A percentile compares a stretch with the other conserved stretches of the same genome.
These are phyloP conservation scores for Aculops lycopersici DNA, from an alignment of 1,140 invertebrate genomes.

Conservation along the genomic window DNA sequence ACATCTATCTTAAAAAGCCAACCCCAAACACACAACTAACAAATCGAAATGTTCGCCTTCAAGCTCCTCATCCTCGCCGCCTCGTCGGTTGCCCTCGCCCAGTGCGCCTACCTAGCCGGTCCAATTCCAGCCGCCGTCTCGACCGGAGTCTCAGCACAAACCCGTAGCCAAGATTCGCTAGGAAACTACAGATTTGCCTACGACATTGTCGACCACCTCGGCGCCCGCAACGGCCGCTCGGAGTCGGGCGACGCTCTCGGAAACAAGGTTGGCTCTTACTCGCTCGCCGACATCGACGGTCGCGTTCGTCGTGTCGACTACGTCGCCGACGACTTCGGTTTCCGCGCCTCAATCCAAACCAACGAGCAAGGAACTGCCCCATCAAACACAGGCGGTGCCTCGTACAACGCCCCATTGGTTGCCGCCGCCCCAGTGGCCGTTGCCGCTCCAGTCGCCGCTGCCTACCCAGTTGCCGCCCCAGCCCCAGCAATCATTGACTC, in stretches of 20 bases:
- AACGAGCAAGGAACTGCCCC: constrained; percentile 12
- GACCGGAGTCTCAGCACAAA: neutral
- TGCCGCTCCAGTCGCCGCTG: neutral
- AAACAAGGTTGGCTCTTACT: constrained; percentile 10
- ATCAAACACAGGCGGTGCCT: constrained; percentile 8
- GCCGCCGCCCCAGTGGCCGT: neutral
- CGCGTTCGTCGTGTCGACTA: constrained; percentile 9
- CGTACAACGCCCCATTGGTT: neutral
- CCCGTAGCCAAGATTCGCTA: neutral
- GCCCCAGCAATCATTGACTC: neutral
- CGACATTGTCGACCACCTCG: constrained; percentile 9
- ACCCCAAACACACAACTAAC: too few species aligned
- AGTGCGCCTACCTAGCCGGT: neutral
- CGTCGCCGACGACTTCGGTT: constrained; percentile 9
- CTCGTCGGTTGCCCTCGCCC: neutral
- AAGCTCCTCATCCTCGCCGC: neutral
- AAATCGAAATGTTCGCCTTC: too few species aligned
- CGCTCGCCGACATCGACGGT: constrained; percentile 9
- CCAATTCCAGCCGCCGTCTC: neutral
- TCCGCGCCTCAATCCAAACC: constrained; percentile 10
- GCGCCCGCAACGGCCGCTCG: constrained; percentile 9
- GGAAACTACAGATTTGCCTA: constrained; percentile 12
- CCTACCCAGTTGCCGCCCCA: neutral
- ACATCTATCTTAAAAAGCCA: neutral
- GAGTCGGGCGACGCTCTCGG: constrained; percentile 11